Base-by-base conservation (phyloP, 2,888 invertebrate genomes). In the Acanthosepion pharaonis region DNA sequence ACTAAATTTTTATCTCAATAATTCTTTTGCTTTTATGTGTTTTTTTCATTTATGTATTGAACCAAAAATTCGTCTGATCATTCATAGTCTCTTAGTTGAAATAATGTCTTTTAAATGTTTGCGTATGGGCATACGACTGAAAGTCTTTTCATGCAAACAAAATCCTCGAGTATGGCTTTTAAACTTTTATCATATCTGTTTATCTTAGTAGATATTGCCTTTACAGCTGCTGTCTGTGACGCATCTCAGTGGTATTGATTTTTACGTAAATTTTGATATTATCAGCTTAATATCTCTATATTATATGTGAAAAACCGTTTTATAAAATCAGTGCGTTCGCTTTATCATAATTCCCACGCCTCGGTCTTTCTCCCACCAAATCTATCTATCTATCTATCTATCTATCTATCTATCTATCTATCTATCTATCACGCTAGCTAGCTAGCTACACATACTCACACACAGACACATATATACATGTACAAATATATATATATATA, bases 61-160 rank as follows among this genome's bases (percentile, higher is more conserved):
- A n/a, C 78, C 33, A 11, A 4, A 78, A 11, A 78, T 15, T n/a
- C 18, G 78, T n/a, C 78, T n/a, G 78, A 6, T n/a, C 78, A 78
- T 78, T 78, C 33, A 78, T 78, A n/a, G 78, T n/a, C 78, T 78
- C 15, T n/a, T n/a, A n/a, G 78, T n/a, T 15, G 78, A n/a, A 78
- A 18, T 78, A 78, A 78, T 78, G n/a, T 78, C 78, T 78, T 78
- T 78, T 78, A n/a, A 78, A 78, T 78, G n/a, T 78, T 78, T 78
- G n/a, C 33, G 33, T n/a, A 78, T 78, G n/a, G n/a, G 78, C 78
- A n/a, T 33, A 78, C 78, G n/a, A 78, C 25, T 28, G 25, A 78
- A n/a, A n/a, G 59, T 78, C n/a, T 78, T 78, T 78, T 78, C 78
- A 78, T 15, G n/a, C 78, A 78, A 78, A 78, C 78, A 78, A 78